Conservation (phyloP, 1,140 invertebrate species). For the Caenorhabditis brenneri region DNA sequence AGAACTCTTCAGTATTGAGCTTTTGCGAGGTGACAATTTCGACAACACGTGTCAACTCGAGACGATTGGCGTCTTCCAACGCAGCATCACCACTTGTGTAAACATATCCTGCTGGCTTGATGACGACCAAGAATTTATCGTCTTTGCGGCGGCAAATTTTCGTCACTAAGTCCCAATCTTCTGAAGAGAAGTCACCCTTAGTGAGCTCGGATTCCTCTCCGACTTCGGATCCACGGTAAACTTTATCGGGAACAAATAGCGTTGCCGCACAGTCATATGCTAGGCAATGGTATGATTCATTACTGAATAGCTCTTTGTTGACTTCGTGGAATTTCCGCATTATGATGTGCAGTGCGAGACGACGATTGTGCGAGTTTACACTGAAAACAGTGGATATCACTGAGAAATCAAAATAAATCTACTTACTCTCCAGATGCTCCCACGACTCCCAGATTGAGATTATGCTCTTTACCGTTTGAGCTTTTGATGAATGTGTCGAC, state of each 20-base stretch:
- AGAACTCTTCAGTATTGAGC: not conserved
- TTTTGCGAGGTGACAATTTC: slow-evolving; percentile 8
- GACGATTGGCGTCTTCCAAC: not conserved
- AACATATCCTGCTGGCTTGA: not conserved
- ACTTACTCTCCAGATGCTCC: not conserved
- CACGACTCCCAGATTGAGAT: not conserved
- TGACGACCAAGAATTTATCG: not conserved
- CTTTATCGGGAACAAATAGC: not conserved
- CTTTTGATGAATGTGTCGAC: not conserved
- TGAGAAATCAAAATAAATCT: not conserved
- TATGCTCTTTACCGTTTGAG: not conserved
- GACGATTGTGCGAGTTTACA: not conserved
- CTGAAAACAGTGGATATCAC: not conserved
- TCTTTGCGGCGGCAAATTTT: not conserved
- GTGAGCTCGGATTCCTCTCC: not conserved
- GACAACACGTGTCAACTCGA: not conserved
- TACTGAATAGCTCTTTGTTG: not conserved
- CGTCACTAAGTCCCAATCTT: not conserved
- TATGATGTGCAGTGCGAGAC: not conserved
- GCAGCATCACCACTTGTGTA: not conserved
- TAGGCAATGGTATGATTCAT: not conserved
- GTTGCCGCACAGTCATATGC: not conserved
- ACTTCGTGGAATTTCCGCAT: not conserved
- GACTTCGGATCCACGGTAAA: not conserved
- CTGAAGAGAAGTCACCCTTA: not conserved